Evolutionary conservation across 1,140 invertebrate genomes (phyloP), one percentile per base, ranked within the genome.

Genomic region (Grapholita molesta): DNA sequence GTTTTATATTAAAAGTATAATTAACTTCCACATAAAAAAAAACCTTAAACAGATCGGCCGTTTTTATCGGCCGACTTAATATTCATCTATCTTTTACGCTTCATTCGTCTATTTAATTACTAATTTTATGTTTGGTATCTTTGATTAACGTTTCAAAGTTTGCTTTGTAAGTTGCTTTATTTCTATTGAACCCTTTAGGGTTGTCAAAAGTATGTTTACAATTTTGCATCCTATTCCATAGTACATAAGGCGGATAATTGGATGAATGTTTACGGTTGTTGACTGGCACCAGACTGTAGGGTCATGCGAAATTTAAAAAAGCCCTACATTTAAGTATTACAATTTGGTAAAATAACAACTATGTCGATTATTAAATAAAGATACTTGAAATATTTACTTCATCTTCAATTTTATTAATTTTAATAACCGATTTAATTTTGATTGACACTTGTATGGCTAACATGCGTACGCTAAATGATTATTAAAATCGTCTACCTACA

Each of bases 1-100:
- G 76, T 84, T 82, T 84, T 79, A 81, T 86, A 87, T 83, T 81
- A 86, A 84, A 81, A 76, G 76, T 87, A 85, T 90, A 90, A 90
- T 90, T 88, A 88, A 82, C 71, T 85, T 74, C 64, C 72, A 79
- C 84, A 86, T 86, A 86, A 89, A 84, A 79, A 79, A 69, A 69
- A 73, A 72, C 77, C 79, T 76, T 77, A 82, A 84, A 69, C 70
- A 76, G 69, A 83, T 82, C 76, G 72, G 69, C 71, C 72, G 74
- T 74, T 83, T 80, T 83, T 82, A 80, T 80, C 78, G 71, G 72
- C 70, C 71, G 64, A 78, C 79, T 84, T 85, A 77, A 80, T 83
- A 84, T 83, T 80, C 75, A 75, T 79, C 24, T 30, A 79, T 76
- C 73, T 78, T 80, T 77, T 79, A 80, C 71, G 75, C 74, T 76